phyloP scores from a whole-genome alignment of 2,797 vertebrate genomes.

The Cossypha heuglini region DNA sequence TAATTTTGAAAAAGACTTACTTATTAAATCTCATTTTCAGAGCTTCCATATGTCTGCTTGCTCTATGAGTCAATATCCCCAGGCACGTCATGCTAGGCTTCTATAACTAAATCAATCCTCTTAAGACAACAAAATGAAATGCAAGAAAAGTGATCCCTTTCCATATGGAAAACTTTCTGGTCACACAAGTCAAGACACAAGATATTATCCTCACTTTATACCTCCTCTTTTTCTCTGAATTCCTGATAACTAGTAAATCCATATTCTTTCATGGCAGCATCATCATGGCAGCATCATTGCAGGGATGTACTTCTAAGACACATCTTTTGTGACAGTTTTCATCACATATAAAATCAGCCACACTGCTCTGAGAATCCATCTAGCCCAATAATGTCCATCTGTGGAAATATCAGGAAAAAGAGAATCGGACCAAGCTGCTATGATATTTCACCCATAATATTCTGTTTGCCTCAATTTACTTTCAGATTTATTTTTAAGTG shows the following conservation, averaged over 20 bases:
- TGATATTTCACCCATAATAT: not conserved
- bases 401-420: not conserved
- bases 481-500: not conserved
- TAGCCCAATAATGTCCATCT: not conserved
- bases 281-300: not conserved
- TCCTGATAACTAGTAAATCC: not conserved
- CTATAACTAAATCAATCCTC: not conserved
- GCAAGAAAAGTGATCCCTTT: not conserved
- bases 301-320: not conserved
- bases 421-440: not conserved
- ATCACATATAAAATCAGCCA: not conserved
- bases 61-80: not conserved
- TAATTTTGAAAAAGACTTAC: not conserved
- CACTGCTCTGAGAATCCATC: not conserved
- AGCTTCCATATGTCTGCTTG: not conserved
- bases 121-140: not conserved
- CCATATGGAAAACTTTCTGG: not conserved
- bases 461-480: not conserved
- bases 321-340: not conserved
- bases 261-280: not conserved
- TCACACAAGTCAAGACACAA: not conserved
- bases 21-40: slow-evolving; percentile 31
- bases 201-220: not conserved
- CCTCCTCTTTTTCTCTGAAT: not conserved
- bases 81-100: not conserved